A percentile compares a stretch with the other conserved stretches of the same genome.
Conservation (phyloP, 1,140 invertebrate species). For the Wasmannia auropunctata region DNA sequence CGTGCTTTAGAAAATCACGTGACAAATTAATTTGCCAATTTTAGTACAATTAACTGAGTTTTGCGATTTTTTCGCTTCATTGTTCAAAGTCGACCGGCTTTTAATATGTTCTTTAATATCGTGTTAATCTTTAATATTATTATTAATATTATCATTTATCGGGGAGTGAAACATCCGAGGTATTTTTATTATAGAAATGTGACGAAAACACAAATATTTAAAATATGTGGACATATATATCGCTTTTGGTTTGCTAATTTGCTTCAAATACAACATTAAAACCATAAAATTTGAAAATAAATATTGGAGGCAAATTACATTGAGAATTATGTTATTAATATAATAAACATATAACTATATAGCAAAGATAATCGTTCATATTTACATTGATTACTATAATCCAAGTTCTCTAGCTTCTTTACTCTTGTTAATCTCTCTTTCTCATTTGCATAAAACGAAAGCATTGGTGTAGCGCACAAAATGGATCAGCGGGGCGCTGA, state of each 20-base stretch:
- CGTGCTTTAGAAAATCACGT: background rate
- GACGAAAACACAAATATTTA: background rate
- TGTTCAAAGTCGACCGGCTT: background rate
- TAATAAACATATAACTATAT: too few species aligned
- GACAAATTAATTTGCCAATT: slow-evolving; percentile 1
- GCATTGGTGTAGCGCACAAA: background rate
- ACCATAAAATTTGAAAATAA: slow-evolving; percentile 5
- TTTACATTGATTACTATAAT: too few species aligned
- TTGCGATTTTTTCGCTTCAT: background rate
- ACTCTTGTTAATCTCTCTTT: background rate
- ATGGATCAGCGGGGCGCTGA: background rate
- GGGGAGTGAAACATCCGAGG: background rate
- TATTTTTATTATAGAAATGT: background rate
- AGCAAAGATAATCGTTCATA: too few species aligned
- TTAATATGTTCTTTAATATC: background rate
- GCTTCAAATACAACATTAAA: background rate
- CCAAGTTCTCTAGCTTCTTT: background rate
- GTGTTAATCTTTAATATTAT: background rate
- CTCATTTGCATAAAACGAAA: background rate
- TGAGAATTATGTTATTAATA: background rate
- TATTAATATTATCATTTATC: background rate
- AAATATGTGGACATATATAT: background rate
- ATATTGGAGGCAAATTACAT: background rate
- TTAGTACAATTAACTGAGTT: slow-evolving; percentile 5
- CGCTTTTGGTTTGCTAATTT: background rate